Evolutionary conservation across 2,888 invertebrate genomes (phyloP).

Genomic region (Diarsia mendica): DNA sequence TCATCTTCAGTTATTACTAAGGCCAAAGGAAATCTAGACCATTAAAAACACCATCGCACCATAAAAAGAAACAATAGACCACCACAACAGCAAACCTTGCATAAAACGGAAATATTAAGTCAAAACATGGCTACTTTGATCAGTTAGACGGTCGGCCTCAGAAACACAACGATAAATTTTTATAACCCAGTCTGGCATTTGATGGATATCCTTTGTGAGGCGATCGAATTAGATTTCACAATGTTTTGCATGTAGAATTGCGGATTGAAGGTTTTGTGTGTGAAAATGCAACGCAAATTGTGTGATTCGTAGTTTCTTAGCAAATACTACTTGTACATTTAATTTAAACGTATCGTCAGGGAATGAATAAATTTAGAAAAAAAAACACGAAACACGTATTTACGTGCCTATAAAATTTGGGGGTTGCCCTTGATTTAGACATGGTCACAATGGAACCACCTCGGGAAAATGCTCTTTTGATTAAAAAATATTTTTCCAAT

Average conservation of each 20-base stretch:
- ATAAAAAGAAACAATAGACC: conserved; percentile 16
- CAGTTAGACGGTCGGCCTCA: conserved; percentile 15
- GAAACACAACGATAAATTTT: conserved; percentile 37
- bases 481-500: no score
- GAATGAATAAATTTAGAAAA: no score
- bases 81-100: conserved; percentile 25
- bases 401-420: no score
- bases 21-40: conserved; percentile 5
- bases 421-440: no score
- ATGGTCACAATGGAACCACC: no score
- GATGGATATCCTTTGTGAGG: conserved; percentile 23
- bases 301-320: not conserved
- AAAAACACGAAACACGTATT: no score
- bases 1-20: not conserved
- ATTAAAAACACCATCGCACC: not conserved
- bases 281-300: conserved; percentile 8
- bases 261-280: conserved; percentile 13
- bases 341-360: not conserved
- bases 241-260: conserved; percentile 3
- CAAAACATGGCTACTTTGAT: conserved; percentile 1
- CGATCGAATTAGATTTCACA: conserved; percentile 30
- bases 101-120: conserved; percentile 28
- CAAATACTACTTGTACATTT: not conserved
- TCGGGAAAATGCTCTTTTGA: no score
- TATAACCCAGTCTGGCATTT: conserved; percentile 37